Evolutionary conservation across 2,888 invertebrate genomes (phyloP).

Genomic region (Azorinus chamasolen): DNA sequence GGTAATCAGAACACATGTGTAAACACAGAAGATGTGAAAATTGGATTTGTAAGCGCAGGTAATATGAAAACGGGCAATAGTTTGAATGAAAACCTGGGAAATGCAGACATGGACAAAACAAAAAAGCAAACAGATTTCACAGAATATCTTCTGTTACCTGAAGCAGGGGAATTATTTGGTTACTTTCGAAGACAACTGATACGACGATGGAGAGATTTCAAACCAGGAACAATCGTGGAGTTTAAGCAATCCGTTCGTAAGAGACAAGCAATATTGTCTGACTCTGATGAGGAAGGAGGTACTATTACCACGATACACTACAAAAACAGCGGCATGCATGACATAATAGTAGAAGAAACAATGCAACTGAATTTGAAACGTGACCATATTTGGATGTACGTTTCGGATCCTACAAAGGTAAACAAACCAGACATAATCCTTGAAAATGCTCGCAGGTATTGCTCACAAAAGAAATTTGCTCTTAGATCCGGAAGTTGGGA

Average conservation of each 20-base stretch:
- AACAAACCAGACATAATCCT: constrained; percentile 12
- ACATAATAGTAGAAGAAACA: constrained; percentile 45
- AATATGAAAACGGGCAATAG: too few relatives aligned
- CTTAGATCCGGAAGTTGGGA: constrained; percentile 24
- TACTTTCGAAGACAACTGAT: constrained; percentile 29
- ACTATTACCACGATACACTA: constrained; percentile 54
- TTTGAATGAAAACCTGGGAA: too few relatives aligned
- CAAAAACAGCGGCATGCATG: constrained; percentile 27
- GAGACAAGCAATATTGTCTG: constrained; percentile 42
- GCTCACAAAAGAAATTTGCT: constrained; percentile 19
- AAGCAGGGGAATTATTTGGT: constrained; percentile 8
- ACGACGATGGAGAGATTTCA: constrained; percentile 33
- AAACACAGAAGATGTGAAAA: too few relatives aligned
- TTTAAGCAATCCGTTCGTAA: constrained; percentile 33
- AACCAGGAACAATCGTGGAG: constrained; percentile 38
- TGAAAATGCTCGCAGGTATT: background rate
- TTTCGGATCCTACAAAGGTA: constrained; percentile 22
- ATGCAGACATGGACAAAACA: too few relatives aligned
- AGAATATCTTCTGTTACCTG: constrained; percentile 28
- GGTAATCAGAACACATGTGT: too few relatives aligned
- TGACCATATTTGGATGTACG: constrained; percentile 23
- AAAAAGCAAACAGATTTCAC: background rate
- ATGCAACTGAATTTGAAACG: constrained; percentile 18
- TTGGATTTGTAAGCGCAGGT: too few relatives aligned
- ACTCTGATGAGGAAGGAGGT: constrained; percentile 12